Evolutionary conservation across 2,888 invertebrate species (phyloP).

Genomic region (Venusia cambrica): DNA sequence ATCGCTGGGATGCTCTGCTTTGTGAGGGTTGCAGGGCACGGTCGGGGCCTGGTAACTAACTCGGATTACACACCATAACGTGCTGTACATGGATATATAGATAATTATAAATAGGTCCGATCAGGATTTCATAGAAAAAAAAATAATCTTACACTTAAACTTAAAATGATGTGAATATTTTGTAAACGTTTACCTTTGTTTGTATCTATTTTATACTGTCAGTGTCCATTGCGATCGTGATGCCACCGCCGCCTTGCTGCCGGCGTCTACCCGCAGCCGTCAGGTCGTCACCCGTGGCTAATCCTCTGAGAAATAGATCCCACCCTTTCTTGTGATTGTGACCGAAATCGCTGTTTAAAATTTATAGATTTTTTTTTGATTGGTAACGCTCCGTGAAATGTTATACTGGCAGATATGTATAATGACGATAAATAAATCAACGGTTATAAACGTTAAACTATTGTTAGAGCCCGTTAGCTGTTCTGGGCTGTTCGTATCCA

Average conservation of each 20-base stretch:
- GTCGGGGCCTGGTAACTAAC: slow-evolving; percentile 1
- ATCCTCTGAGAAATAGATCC: slow-evolving; percentile 42
- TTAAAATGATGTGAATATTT: background rate
- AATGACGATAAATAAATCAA: slow-evolving; percentile 26
- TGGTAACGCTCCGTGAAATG: too few relatives aligned
- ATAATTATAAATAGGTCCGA: background rate
- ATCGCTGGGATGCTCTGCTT: slow-evolving; percentile 65
- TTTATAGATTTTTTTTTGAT: too few relatives aligned
- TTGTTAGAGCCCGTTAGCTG: slow-evolving; percentile 52
- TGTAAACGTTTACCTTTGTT: slow-evolving; percentile 27
- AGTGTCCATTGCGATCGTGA: slow-evolving; percentile 24
- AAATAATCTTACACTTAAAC: background rate
- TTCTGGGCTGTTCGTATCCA: slow-evolving; percentile 56
- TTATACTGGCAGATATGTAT: too few relatives aligned
- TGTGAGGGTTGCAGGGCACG: slow-evolving; percentile 50
- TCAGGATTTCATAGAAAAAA: too few relatives aligned
- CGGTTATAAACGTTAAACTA: slow-evolving; percentile 32
- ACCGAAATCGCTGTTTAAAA: slow-evolving; percentile 27
- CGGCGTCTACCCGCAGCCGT: too few relatives aligned
- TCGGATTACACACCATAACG: background rate
- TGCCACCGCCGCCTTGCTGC: slow-evolving; percentile 23
- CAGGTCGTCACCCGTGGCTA: slow-evolving; percentile 48
- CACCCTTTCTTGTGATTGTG: slow-evolving; percentile 25
- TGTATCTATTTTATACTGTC: slow-evolving; percentile 10
- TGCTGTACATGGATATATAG: slow-evolving; percentile 3